Base-by-base conservation (phyloP, 2,797 vertebrate species). In the Rhynchotus rufescens region DNA sequence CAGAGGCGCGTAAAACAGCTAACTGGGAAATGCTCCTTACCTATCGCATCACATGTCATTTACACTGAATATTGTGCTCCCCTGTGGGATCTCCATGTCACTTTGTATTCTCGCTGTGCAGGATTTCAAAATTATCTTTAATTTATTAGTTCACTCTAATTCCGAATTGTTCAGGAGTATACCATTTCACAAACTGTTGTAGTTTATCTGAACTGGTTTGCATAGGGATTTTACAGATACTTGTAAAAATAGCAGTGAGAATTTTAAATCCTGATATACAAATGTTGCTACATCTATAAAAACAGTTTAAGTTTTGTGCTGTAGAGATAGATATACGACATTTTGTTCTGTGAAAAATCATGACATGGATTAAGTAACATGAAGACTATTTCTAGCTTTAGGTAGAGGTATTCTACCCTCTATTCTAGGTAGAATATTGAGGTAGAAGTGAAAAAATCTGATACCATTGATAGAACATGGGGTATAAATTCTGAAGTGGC, bases 1-100 rank as follows among this genome's bases (percentile, higher is more conserved):
- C 59, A 4, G 8, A 84, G 11, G 19, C 1, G 8, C 0, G 4
- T n/a, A 30, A 56, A n/a, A n/a, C 17, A 10, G 17, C 0, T 45
- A 62, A 49, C 17, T 34, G 16, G 4, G 9, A 23, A 40, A 74
- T 28, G 3, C 2, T 61, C 20, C 20, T 15, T 69, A 20, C 47
- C 26, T 21, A 10, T 69, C 13, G 10, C 20, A 52, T 30, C 15
- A 34, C 47, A 21, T 30, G 19, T 3, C 47, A 38, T 15, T 21
- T 19, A 15, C 47, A 52, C 17, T 38, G 67, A 38, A 38, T 20
- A 69, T 15, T 36, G 12, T 30, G 51, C 21, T 38, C 47, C 9
- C 51, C 21, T 38, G 15, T 22, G 47, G 47, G 34, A 52, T 52
- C 28, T 38, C 19, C 34, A 26, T 69, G 25, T 15, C 13, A 69